Conservation (phyloP, 2,888 invertebrate genomes). For the Acanthosepion lycidas region DNA sequence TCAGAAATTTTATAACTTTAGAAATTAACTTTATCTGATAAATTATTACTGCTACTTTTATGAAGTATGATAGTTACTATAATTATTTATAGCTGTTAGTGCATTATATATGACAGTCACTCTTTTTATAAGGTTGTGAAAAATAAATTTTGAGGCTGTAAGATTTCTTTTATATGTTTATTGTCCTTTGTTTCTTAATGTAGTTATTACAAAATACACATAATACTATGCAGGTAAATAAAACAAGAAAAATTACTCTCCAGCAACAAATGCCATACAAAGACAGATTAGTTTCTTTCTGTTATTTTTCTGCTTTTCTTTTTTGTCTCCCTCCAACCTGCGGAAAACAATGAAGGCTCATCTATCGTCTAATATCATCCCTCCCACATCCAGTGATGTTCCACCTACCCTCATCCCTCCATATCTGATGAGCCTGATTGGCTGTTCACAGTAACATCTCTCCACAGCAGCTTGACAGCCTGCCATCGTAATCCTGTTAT, state of each 20-base stretch:
- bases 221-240: background rate
- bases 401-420: background rate
- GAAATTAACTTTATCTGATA: no score
- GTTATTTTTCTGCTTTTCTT: background rate
- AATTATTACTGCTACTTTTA: no score
- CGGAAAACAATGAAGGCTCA: background rate
- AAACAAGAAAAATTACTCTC: background rate
- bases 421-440: conserved; percentile 40
- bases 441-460: conserved; percentile 43
- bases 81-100: no score
- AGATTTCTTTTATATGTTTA: no score
- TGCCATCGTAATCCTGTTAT: conserved; percentile 47
- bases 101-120: no score
- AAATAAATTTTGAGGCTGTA: no score
- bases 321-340: background rate
- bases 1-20: no score
- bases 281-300: background rate
- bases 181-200: no score
- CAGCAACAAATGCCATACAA: background rate
- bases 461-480: conserved; percentile 45
- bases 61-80: no score
- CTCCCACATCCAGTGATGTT: background rate
- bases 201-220: background rate
- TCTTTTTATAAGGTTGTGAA: no score
- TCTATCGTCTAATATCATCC: conserved; percentile 15